Evolutionary conservation across 2,888 invertebrate genomes (phyloP).

Genomic region (Noctua fimbriata): DNA sequence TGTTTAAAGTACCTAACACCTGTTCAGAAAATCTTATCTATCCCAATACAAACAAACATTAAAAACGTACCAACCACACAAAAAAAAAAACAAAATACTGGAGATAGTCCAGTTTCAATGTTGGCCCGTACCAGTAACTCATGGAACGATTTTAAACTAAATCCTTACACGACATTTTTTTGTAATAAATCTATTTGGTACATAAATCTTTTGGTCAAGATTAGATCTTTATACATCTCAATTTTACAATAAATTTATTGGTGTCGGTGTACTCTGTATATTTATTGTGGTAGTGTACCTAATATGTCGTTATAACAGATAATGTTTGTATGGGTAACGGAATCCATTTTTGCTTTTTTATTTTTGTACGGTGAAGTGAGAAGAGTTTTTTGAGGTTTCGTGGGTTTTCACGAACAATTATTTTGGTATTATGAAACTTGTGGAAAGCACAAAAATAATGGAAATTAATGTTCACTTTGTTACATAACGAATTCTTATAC

Average conservation of each 20-base stretch:
- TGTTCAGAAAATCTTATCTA: constrained; percentile 17
- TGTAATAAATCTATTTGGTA: constrained; percentile 83
- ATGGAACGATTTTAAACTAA: constrained; percentile 60
- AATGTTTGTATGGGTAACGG: constrained; percentile 82
- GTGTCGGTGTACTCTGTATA: constrained; percentile 77
- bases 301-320: constrained; percentile 86
- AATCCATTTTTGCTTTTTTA: constrained; percentile 74
- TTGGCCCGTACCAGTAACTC: constrained; percentile 56
- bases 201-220: constrained; percentile 85
- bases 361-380: constrained; percentile 58
- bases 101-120: constrained; percentile 59
- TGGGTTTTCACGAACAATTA: constrained; percentile 3
- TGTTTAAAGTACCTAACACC: neutral
- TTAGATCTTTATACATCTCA: constrained; percentile 89
- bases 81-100: constrained; percentile 29
- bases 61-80: constrained; percentile 29
- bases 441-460: neutral
- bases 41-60: constrained; percentile 35
- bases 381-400: constrained; percentile 10
- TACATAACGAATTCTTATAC: neutral
- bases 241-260: constrained; percentile 88
- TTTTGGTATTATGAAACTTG: neutral
- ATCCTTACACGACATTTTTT: constrained; percentile 67
- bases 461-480: neutral
- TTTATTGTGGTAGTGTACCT: constrained; percentile 86